Evolutionary conservation across 2,888 invertebrate species (phyloP).

Genomic region (Alviniconcha strummeri): DNA sequence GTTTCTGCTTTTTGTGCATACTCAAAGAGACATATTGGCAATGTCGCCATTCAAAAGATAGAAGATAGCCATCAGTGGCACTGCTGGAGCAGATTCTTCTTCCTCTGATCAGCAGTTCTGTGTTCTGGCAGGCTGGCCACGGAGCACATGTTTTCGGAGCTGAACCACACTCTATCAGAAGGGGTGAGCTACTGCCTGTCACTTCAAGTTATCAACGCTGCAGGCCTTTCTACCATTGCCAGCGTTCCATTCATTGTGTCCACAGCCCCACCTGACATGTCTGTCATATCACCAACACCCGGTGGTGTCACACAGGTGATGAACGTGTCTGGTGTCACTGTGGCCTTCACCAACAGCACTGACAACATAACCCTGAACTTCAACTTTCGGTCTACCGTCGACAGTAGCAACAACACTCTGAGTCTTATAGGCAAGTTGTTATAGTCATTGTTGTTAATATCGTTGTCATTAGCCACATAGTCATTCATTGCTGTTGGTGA

Average conservation of each 20-base stretch:
- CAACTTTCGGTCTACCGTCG: no score
- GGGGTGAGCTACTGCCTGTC: neutral
- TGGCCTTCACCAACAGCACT: neutral
- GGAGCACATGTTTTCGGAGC: neutral
- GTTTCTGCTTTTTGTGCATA: no score
- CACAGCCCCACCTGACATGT: neutral
- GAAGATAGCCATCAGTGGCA: no score
- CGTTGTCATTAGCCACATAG: no score
- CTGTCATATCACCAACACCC: neutral
- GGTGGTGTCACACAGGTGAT: neutral
- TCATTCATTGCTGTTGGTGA: no score
- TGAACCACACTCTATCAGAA: neutral
- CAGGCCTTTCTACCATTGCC: neutral
- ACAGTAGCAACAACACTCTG: no score
- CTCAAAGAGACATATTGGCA: no score
- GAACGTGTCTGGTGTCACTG: neutral
- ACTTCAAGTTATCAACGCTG: neutral
- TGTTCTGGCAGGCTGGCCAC: neutral
- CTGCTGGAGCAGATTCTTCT: no score
- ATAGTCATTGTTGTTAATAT: no score
- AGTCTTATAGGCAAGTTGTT: no score
- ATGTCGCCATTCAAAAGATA: no score
- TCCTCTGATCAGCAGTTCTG: no score
- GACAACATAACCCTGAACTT: neutral
- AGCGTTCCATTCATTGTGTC: neutral